Conservation (phyloP, 1,140 invertebrate species). For the Diprion similis region DNA sequence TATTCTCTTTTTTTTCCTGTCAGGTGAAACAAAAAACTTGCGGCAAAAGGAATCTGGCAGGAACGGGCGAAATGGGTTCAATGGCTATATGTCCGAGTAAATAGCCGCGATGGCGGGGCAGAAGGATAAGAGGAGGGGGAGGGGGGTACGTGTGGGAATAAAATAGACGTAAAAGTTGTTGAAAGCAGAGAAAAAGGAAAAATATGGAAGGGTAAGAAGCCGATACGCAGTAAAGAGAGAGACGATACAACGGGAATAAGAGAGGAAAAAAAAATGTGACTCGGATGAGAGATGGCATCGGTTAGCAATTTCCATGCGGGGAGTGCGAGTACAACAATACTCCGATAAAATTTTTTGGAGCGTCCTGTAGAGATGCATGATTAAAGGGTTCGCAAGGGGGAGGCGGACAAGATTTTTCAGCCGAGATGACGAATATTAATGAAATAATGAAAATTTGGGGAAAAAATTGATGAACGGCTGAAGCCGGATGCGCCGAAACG, state of each 20-base stretch:
- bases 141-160: neutral
- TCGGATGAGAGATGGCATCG: too few relatives aligned
- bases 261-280: neutral
- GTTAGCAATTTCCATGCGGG: neutral
- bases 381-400: neutral
- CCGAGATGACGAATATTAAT: neutral
- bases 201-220: too few relatives aligned
- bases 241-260: neutral
- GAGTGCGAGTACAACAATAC: neutral
- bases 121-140: neutral
- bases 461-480: too few relatives aligned
- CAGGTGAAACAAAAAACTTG: neutral
- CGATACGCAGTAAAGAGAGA: neutral
- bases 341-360: neutral
- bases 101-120: neutral
- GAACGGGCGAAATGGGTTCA: neutral
- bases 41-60: neutral
- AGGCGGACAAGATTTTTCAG: neutral
- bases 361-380: neutral
- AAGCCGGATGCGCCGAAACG: neutral
- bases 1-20: too few relatives aligned
- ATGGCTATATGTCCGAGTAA: conserved; percentile 5
- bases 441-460: neutral
- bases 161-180: neutral
- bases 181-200: neutral